Conservation (phyloP, 2,888 invertebrate genomes). For the Zaprionus bogoriensis region DNA sequence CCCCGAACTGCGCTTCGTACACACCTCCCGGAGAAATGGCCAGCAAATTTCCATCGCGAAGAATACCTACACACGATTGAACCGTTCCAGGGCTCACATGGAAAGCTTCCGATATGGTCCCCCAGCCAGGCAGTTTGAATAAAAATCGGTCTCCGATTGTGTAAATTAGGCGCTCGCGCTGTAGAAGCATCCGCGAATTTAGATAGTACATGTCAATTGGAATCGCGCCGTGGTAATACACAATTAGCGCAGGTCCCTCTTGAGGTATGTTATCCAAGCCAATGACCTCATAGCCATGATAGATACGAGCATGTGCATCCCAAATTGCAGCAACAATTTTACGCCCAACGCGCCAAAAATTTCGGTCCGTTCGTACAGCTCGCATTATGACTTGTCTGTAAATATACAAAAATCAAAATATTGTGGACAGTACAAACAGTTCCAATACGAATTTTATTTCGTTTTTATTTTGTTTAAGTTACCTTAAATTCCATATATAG, state of each 20-base stretch:
- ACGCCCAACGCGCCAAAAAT: conserved; percentile 94
- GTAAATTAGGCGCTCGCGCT: conserved; percentile 89
- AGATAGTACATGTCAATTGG: conserved; percentile 99
- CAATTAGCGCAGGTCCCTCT: conserved; percentile 91
- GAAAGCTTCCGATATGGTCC: conserved; percentile 93
- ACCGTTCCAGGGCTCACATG: conserved; percentile 97
- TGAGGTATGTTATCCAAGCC: conserved; percentile 96
- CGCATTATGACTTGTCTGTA: conserved; percentile 84
- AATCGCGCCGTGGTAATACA: conserved; percentile 98
- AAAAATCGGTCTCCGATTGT: conserved; percentile 97
- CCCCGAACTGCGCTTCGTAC: conserved; percentile 97
- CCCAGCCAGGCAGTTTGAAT: conserved; percentile 96
- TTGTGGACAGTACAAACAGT: no score
- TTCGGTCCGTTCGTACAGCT: conserved; percentile 83
- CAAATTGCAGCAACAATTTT: conserved; percentile 94
- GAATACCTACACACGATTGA: conserved; percentile 91
- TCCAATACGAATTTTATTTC: no score
- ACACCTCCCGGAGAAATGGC: conserved; percentile 98
- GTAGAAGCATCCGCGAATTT: conserved; percentile 90
- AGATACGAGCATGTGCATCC: conserved; percentile 98
- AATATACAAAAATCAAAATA: no score
- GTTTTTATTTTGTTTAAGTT: no score
- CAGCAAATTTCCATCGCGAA: conserved; percentile 93
- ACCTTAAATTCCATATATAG: no score
- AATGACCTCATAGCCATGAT: conserved; percentile 88